Base-by-base conservation (phyloP, 2,113 vertebrate species). In the Pseudorasbora parva region DNA sequence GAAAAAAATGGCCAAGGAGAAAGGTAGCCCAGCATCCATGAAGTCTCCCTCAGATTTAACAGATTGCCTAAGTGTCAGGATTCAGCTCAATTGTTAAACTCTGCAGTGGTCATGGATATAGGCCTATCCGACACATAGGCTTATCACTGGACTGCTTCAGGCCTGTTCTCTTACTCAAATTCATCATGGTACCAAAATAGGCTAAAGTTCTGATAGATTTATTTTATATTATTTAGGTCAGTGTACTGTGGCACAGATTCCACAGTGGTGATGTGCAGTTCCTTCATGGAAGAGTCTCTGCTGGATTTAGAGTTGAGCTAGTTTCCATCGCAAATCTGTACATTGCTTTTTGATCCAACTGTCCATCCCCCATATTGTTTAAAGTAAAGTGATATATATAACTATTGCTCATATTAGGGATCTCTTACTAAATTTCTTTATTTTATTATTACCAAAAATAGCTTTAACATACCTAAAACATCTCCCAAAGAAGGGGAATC, bases 161-260 rank as follows among this genome's bases (percentile, higher is more conserved):
- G 37, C 23, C 23, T 47, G 51, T 8, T 77, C 51, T 77, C 27
- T 59, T 33, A 23, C 47, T 74, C 1, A 74, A 74, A 78, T 14
- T 78, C 75, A 78, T 33, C 57, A 56, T 72, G 75, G 80, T 78
- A 75, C 51, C 60, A 87, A 85, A 77, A 60, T 59, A 62, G 59
- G 51, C 41, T 76, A 41, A 81, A 43, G 56, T 79, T 74, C 33
- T 83, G 64, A 60, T 73, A 21, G 51, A 74, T 73, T 82, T 73
- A n/a, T 43, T 47, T 69, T 37, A 41, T 87, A 76, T 68, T 30
- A 81, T 79, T 78, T 62, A 68, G 74, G 79, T 54, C 64, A 72
- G 25, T 54, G 57, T 82, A 82, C 64, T 81, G 73, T 84, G 74
- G 64, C 56, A 47, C 56, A 59, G 54, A 72, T 83, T 73, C 6